phyloP scores from a whole-genome alignment of 2,888 invertebrate genomes.

The Dynastes grantii region DNA sequence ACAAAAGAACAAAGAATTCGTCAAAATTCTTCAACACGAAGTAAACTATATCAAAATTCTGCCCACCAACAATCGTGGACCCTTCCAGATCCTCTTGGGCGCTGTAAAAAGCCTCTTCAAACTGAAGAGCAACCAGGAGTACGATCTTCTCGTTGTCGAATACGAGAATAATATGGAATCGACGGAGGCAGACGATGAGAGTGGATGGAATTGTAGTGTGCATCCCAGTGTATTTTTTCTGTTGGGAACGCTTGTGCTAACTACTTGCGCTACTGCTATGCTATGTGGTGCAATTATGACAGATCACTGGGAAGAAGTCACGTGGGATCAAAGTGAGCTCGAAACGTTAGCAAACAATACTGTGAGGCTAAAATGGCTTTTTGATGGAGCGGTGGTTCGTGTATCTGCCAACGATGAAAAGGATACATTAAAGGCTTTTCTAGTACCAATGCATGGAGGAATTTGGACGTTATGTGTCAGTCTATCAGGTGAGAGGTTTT shows the following conservation, averaged over 20 bases:
- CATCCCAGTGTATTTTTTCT: conserved; percentile 79
- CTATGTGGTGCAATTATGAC: conserved; percentile 90
- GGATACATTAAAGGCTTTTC: conserved; percentile 73
- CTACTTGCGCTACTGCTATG: conserved; percentile 85
- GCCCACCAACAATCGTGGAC: conserved; percentile 43
- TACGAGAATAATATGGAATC: conserved; percentile 71
- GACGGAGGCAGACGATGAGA: conserved; percentile 73
- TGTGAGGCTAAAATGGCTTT: conserved; percentile 78
- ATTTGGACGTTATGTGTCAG: conserved; percentile 92
- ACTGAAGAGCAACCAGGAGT: conserved; percentile 67
- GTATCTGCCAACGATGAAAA: conserved; percentile 66
- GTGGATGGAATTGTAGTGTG: conserved; percentile 78
- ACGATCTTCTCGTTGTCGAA: conserved; percentile 69
- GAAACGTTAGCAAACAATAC: conserved; percentile 72
- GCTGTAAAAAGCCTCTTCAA: conserved; percentile 41
- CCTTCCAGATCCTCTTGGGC: conserved; percentile 36
- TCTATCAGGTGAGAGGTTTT: conserved; percentile 77
- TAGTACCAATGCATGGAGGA: conserved; percentile 92
- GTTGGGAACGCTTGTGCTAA: conserved; percentile 78
- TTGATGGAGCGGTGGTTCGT: conserved; percentile 84
- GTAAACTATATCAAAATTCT: conserved; percentile 51
- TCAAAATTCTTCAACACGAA: conserved; percentile 48
- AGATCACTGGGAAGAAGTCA: conserved; percentile 92
- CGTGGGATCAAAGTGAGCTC: conserved; percentile 81
- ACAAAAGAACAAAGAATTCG: conserved; percentile 33